Conservation (phyloP, 2,113 vertebrate genomes). For the Caracal caracal region DNA sequence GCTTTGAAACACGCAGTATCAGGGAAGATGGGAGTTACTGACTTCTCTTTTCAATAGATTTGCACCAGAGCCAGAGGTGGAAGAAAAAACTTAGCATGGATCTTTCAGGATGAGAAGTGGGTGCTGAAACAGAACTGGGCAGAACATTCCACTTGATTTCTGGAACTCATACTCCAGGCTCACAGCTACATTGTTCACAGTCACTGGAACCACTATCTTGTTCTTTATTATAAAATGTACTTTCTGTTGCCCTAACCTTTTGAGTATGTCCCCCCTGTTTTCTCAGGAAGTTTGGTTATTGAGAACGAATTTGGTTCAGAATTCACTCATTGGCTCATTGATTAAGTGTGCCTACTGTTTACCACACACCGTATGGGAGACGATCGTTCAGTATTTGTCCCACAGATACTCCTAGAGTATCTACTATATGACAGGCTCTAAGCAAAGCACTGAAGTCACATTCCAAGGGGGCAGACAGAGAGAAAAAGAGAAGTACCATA, state of each 20-base stretch:
- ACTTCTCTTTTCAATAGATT: constrained; percentile 22
- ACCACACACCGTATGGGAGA: not conserved
- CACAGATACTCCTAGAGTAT: not conserved
- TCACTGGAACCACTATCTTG: not conserved
- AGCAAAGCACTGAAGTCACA: not conserved
- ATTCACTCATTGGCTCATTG: not conserved
- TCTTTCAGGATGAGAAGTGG: not conserved
- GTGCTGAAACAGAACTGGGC: not conserved
- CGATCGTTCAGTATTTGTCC: not conserved
- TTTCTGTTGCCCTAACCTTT: not conserved
- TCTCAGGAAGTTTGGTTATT: not conserved
- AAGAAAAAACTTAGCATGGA: not conserved
- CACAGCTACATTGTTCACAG: not conserved
- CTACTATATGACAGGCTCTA: not conserved
- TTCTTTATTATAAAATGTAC: not conserved
- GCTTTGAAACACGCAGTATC: not conserved
- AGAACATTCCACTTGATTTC: not conserved
- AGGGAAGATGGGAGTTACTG: not conserved
- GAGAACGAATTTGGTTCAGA: not conserved
- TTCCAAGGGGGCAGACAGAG: not conserved
- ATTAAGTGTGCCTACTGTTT: not conserved
- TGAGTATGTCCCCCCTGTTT: not conserved
- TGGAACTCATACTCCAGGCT: not conserved
- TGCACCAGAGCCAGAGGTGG: not conserved
- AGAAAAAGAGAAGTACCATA: not conserved